Conservation (phyloP, 2,797 vertebrate genomes). For the Xenopus petersii region DNA sequence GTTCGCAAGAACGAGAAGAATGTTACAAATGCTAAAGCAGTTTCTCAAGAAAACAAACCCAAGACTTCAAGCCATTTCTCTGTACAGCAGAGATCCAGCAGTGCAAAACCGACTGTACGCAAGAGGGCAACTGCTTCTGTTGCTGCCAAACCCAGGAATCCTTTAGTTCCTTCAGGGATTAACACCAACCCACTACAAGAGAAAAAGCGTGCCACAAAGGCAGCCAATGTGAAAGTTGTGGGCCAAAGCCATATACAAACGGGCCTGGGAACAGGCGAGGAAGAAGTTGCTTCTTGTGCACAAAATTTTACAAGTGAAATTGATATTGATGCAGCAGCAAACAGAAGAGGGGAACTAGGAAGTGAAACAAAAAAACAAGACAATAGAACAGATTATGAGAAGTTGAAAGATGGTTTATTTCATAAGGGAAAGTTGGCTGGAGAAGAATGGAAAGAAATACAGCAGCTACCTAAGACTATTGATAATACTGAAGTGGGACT, state of each 20-base stretch:
- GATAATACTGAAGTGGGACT: background rate
- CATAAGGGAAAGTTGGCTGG: background rate
- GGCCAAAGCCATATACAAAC: background rate
- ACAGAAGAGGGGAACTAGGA: background rate
- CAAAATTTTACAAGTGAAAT: background rate
- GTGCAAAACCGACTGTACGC: background rate
- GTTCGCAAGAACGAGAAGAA: too few relatives aligned
- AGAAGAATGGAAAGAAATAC: background rate
- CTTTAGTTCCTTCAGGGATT: background rate
- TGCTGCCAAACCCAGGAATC: background rate
- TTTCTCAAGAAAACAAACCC: background rate
- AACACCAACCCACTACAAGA: background rate
- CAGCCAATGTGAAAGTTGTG: background rate
- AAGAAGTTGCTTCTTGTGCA: background rate
- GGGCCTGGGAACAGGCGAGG: too few relatives aligned
- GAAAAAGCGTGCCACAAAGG: background rate
- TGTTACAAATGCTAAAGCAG: too few relatives aligned
- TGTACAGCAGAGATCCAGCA: constrained; percentile 29
- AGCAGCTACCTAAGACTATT: too few relatives aligned
- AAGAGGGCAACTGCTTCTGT: background rate
- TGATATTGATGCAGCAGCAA: background rate
- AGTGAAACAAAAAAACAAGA: background rate
- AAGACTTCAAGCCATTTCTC: constrained; percentile 7
- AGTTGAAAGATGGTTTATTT: background rate
- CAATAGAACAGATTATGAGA: background rate